Percentiles rank a stretch among this genome's conserved stretches.
Conservation (phyloP, 2,797 vertebrate genomes). For the Clarias pachynema region DNA sequence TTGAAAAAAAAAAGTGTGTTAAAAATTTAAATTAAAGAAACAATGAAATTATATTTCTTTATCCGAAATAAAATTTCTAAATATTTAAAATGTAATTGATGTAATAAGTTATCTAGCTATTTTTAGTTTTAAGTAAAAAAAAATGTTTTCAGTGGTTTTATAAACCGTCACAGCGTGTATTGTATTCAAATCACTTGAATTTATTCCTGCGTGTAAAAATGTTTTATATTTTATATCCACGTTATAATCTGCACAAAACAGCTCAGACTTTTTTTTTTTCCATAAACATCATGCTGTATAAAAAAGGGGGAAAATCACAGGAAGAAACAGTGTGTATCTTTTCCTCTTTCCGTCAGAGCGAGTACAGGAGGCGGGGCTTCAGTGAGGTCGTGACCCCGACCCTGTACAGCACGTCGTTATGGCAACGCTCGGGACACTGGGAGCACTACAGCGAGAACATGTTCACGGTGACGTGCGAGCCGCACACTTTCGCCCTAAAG, state of each 20-base stretch:
- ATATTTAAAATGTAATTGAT: too few relatives aligned
- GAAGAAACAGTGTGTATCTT: not conserved
- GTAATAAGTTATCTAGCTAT: too few relatives aligned
- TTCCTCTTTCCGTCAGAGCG: slow-evolving; percentile 71
- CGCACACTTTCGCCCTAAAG: slow-evolving; percentile 85
- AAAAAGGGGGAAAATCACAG: not conserved
- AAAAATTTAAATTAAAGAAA: too few relatives aligned
- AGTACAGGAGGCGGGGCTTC: slow-evolving; percentile 86
- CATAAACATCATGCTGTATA: not conserved
- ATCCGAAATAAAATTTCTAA: too few relatives aligned
- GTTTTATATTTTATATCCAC: not conserved
- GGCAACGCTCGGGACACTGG: slow-evolving; percentile 95
- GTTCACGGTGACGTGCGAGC: slow-evolving; percentile 80
- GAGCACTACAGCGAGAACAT: slow-evolving; percentile 90
- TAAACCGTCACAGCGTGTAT: too few relatives aligned
- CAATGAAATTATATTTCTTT: too few relatives aligned
- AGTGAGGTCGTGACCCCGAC: slow-evolving; percentile 90
- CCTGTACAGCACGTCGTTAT: slow-evolving; percentile 84
- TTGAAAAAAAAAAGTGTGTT: not conserved
- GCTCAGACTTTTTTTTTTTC: not conserved
- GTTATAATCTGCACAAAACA: not conserved
- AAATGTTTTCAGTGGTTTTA: too few relatives aligned
- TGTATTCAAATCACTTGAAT: not conserved
- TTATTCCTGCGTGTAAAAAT: not conserved
- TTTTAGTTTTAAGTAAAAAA: too few relatives aligned